Conservation (phyloP, 2,888 invertebrate species). For the Psococerastis gibbosa region DNA sequence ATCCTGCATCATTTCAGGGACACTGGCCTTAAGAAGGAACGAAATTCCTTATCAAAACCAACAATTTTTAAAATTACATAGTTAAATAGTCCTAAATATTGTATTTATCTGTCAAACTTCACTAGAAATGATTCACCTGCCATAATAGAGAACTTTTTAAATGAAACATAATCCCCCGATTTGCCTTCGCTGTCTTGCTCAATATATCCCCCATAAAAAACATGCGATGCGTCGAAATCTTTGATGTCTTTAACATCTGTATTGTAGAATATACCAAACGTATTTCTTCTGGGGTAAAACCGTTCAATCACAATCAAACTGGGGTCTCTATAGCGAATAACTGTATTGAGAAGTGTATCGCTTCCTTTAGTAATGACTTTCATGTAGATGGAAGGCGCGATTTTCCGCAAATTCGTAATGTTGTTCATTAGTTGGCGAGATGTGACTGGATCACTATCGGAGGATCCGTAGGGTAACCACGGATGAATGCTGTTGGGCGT, state of each 20-base stretch:
- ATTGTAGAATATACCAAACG: slow-evolving; percentile 58
- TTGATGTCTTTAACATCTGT: slow-evolving; percentile 38
- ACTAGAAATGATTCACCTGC: slow-evolving; percentile 43
- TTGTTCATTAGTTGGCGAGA: slow-evolving; percentile 34
- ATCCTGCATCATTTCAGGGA: too few relatives aligned
- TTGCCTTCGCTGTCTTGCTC: slow-evolving; percentile 26
- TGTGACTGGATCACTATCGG: slow-evolving; percentile 17
- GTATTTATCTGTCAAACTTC: slow-evolving; percentile 34
- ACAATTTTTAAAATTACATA: too few relatives aligned
- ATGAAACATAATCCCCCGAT: slow-evolving; percentile 28
- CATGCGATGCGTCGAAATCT: slow-evolving; percentile 51
- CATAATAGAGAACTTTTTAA: slow-evolving; percentile 32
- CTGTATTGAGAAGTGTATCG: slow-evolving; percentile 41
- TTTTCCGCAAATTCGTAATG: slow-evolving; percentile 38
- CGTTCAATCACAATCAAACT: slow-evolving; percentile 50
- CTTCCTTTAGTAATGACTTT: slow-evolving; percentile 48
- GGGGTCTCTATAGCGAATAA: slow-evolving; percentile 30
- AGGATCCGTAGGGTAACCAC: slow-evolving; percentile 36
- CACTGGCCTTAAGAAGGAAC: too few relatives aligned
- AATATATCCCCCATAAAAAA: slow-evolving; percentile 53
- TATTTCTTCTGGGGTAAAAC: slow-evolving; percentile 58
- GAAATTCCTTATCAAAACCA: too few relatives aligned
- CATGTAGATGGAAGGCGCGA: slow-evolving; percentile 53
- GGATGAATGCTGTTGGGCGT: slow-evolving; percentile 33
- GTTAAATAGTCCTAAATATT: too few relatives aligned